Conservation (phyloP, 1,140 invertebrate genomes). For the Aphaenogaster ashmeadi region DNA sequence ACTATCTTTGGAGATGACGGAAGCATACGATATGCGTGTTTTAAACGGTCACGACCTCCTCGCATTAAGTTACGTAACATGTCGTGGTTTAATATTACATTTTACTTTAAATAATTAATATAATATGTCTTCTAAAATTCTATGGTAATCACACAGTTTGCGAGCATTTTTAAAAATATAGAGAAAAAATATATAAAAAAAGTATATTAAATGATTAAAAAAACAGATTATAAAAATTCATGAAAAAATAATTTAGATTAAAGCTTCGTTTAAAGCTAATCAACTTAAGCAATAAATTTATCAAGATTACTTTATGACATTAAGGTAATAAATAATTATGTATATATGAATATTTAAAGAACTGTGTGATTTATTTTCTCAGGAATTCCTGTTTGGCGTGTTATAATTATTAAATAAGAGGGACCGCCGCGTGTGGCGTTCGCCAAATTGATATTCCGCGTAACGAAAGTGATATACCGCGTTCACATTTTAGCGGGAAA, state of each 20-base stretch:
- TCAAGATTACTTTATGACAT: background rate
- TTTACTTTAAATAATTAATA: background rate
- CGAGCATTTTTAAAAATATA: background rate
- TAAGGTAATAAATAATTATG: constrained; percentile 15
- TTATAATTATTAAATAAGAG: background rate
- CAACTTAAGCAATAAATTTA: background rate
- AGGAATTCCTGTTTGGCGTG: too few species aligned
- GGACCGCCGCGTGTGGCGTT: too few species aligned
- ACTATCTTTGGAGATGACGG: constrained; percentile 66
- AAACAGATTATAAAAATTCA: background rate
- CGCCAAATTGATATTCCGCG: background rate
- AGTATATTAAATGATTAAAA: background rate
- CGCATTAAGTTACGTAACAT: background rate
- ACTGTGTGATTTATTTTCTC: background rate
- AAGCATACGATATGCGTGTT: constrained; percentile 34
- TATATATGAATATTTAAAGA: background rate
- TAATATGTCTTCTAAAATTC: background rate
- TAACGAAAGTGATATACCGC: background rate
- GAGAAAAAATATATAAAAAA: background rate
- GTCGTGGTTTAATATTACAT: background rate
- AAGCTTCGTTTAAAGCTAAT: background rate
- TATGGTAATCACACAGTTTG: background rate
- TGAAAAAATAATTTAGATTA: background rate
- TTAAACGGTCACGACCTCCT: constrained; percentile 31
- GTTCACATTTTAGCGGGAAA: background rate